phyloP scores from a whole-genome alignment of 30 jellyfish, hydroid and myxozoan species.

The Mastigias papua region DNA sequence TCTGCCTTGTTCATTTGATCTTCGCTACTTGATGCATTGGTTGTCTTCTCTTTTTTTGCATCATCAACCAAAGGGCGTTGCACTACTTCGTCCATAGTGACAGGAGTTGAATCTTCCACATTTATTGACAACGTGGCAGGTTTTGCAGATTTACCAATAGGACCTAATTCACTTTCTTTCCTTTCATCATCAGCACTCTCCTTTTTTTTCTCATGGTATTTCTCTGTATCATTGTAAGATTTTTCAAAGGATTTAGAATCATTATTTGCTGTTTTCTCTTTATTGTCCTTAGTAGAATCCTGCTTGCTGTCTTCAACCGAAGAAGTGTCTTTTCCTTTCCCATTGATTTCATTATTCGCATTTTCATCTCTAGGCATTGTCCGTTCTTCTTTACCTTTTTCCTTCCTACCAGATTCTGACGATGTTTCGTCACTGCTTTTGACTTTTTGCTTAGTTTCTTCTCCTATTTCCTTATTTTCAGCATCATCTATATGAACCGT shows the following conservation, averaged over 20 bases:
- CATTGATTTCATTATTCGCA: not conserved
- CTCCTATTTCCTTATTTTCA: not conserved
- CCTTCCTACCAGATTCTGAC: not conserved
- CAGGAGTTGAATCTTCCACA: conserved; percentile 6
- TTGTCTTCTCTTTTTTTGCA: not conserved
- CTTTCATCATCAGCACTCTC: not conserved
- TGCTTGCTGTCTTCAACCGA: not conserved
- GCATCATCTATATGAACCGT: not conserved
- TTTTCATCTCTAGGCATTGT: not conserved
- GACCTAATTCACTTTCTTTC: not conserved
- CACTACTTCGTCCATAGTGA: not conserved
- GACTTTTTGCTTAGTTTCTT: not conserved
- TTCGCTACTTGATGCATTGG: not conserved
- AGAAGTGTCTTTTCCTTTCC: not conserved
- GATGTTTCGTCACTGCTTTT: not conserved
- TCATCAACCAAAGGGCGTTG: not conserved
- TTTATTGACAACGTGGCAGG: conserved; percentile 11
- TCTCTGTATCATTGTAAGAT: not conserved
- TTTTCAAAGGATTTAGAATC: not conserved
- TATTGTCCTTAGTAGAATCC: not conserved
- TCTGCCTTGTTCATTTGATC: not conserved
- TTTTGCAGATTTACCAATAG: not conserved
- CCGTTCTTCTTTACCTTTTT: not conserved
- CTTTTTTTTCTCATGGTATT: not conserved
- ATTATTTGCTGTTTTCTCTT: not conserved